Conservation (phyloP, 2,113 vertebrate genomes). For the Phyllostomus hastatus region DNA sequence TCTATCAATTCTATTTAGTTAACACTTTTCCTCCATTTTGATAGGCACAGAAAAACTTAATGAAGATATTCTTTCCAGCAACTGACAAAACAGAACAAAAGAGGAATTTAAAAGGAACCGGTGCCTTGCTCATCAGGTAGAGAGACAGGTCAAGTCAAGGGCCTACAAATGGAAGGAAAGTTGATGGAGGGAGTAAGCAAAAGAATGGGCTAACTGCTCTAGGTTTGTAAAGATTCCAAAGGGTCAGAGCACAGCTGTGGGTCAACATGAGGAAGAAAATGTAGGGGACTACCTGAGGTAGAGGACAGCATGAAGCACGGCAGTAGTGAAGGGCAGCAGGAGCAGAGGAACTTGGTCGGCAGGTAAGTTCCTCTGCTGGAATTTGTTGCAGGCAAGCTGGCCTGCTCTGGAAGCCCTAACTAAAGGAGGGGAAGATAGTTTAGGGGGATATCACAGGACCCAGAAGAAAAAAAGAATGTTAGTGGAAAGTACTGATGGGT, state of each 20-base stretch:
- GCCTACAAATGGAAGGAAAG: not conserved
- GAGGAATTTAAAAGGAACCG: not conserved
- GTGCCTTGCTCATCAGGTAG: not conserved
- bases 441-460: too few species aligned
- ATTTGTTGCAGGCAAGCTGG: not conserved
- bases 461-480: not conserved
- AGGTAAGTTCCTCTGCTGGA: too few species aligned
- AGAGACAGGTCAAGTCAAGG: not conserved
- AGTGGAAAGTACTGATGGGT: not conserved
- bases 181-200: not conserved
- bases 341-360: not conserved
- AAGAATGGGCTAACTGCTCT: not conserved
- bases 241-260: not conserved
- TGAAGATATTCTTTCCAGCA: not conserved
- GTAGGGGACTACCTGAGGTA: not conserved
- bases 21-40: not conserved
- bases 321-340: not conserved
- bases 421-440: too few species aligned
- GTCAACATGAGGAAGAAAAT: not conserved
- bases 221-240: too few species aligned
- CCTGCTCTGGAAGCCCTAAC: not conserved
- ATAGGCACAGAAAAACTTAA: not conserved
- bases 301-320: not conserved
- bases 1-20: not conserved
- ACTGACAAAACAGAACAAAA: not conserved